Base-by-base conservation (phyloP, 2,113 vertebrate genomes). In the Archilochus colubris region DNA sequence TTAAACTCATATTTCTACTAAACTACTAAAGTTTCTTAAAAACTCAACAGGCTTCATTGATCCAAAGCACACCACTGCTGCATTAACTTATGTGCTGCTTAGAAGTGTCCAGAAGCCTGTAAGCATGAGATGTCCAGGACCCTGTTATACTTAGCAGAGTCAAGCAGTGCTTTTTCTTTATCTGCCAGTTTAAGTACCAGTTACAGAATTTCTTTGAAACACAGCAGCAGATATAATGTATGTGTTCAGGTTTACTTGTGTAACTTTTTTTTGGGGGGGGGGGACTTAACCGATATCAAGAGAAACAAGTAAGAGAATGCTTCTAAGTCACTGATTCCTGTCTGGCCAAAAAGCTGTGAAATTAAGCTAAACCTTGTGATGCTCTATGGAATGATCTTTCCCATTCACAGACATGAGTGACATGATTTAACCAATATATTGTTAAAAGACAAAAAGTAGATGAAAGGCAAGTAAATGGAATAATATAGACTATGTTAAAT, bases 1-100 rank as follows among this genome's bases (percentile, higher is more conserved):
- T 94, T 94, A 90, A 94, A 88, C 36, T 73, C 88, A 77, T 94
- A 86, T 80, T 90, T 95, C 80, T 83, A 74, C 48, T 74, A 83
- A 92, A 93, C 68, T 84, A 70, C 67, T 92, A 28, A 92, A 94
- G 13, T 93, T 88, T 89, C 61, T 55, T 62, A 61, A 81, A 92
- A 81, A 70, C 25, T 74, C 68, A 88, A 74, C 48, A 74, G 53
- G 27, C 46, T 58, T 19, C 51, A 77, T 54, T 86, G 72, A 80
- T 62, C 67, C 58, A 54, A 68, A 80, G 31, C 22, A 24, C 27
- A 28, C 15, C 22, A 31, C 6, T 43, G 10, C 25, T 86, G 33
- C 9, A n/a, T 58, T 43, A 36, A 68, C 51, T 51, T 81, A 38
- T 15, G 12, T 1, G 1, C 14, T 81, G 43, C 78, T 74, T 25